phyloP scores from a whole-genome alignment of 2,797 vertebrate genomes.

The Oreortyx pictus region DNA sequence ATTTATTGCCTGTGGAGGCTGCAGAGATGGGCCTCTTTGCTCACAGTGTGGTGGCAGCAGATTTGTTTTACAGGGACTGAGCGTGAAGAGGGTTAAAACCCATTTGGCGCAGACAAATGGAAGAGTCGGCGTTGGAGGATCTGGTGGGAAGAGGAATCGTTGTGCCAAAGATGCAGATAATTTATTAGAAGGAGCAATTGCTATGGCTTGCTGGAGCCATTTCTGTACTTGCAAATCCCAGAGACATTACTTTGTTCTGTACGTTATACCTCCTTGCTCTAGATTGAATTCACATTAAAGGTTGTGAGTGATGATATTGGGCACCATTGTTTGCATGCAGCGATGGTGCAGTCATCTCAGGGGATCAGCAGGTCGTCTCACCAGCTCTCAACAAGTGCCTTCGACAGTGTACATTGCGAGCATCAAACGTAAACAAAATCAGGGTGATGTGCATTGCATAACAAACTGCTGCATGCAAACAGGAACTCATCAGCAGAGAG shows the following conservation, averaged over 20 bases:
- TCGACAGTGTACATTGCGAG: not conserved
- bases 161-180: not conserved
- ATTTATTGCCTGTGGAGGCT: not conserved
- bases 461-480: not conserved
- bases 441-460: not conserved
- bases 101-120: not conserved
- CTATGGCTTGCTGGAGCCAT: not conserved
- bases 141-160: not conserved
- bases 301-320: not conserved
- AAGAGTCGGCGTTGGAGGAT: not conserved
- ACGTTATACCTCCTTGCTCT: not conserved
- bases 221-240: not conserved
- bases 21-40: not conserved
- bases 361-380: not conserved
- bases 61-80: not conserved
- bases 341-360: not conserved
- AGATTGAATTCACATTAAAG: not conserved
- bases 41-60: not conserved
- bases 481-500: conserved; percentile 1
- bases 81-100: not conserved
- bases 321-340: not conserved
- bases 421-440: not conserved
- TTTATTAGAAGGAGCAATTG: not conserved
- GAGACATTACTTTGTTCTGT: not conserved
- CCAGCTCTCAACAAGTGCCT: not conserved